Conservation (phyloP, 2,888 invertebrate species). For the Stenichneumon culpator region DNA sequence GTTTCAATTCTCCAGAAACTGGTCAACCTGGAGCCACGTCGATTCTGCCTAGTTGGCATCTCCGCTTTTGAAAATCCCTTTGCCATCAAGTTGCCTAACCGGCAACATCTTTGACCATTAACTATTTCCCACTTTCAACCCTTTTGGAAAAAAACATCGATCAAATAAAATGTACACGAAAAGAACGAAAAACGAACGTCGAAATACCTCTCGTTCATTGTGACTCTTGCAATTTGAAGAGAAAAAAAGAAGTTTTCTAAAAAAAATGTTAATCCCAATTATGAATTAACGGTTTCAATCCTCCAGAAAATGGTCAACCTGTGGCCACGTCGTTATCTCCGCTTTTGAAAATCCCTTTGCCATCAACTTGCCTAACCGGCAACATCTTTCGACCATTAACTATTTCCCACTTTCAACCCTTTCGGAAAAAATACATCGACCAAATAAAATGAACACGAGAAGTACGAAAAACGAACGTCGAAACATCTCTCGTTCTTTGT, state of each 20-base stretch:
- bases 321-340: slow-evolving; percentile 26
- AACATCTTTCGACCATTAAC: too few relatives aligned
- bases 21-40: slow-evolving; percentile 5
- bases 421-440: background rate
- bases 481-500: too few relatives aligned
- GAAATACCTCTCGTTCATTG: too few relatives aligned
- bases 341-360: slow-evolving; percentile 56
- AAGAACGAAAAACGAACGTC: too few relatives aligned
- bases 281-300: slow-evolving; percentile 60
- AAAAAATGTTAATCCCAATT: background rate
- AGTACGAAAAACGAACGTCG: too few relatives aligned
- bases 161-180: too few relatives aligned
- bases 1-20: slow-evolving; percentile 37
- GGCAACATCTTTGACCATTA: too few relatives aligned
- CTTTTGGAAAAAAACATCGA: background rate
- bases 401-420: too few relatives aligned
- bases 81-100: background rate
- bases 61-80: background rate
- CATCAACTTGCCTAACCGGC: background rate
- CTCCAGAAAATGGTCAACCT: slow-evolving; percentile 5
- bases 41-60: slow-evolving; percentile 47
- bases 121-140: too few relatives aligned
- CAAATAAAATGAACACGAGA: background rate
- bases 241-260: too few relatives aligned
- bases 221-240: too few relatives aligned